Percentiles rank a stretch among this genome's conserved stretches.
phyloP scores from a whole-genome alignment of 2,888 invertebrate genomes.

The Chalcis sispes region DNA sequence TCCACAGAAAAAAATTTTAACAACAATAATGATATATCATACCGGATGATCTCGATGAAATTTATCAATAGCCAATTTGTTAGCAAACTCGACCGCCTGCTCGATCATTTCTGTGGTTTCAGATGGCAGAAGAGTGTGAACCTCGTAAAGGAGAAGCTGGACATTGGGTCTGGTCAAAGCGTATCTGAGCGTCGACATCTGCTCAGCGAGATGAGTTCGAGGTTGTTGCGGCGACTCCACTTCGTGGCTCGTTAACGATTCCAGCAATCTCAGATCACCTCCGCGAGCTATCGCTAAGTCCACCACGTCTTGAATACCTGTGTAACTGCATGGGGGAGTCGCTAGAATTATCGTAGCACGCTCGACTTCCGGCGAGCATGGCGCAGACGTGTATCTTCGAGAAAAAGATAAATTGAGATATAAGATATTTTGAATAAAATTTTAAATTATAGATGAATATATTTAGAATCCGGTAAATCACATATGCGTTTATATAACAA shows the following conservation, averaged over 20 bases:
- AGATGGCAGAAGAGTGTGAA: constrained; percentile 85
- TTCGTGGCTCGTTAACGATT: constrained; percentile 76
- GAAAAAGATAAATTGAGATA: neutral
- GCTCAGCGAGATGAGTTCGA: constrained; percentile 82
- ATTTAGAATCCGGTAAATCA: too few species aligned
- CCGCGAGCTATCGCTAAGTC: constrained; percentile 83
- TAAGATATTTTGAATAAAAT: too few species aligned
- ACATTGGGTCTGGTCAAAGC: constrained; percentile 89
- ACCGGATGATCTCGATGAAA: constrained; percentile 78
- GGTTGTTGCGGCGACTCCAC: constrained; percentile 62
- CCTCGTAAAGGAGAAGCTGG: constrained; percentile 88
- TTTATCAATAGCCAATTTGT: constrained; percentile 83
- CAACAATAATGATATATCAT: constrained; percentile 2
- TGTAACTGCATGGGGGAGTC: constrained; percentile 89
- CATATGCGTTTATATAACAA: too few species aligned
- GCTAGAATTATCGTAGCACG: constrained; percentile 83
- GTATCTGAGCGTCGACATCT: constrained; percentile 84
- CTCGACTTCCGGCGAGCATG: constrained; percentile 75
- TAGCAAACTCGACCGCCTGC: constrained; percentile 83
- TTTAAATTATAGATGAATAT: too few species aligned
- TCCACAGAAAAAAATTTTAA: too few species aligned
- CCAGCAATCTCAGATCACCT: constrained; percentile 86
- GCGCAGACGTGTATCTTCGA: constrained; percentile 56
- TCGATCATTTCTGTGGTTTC: constrained; percentile 87
- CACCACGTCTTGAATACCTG: constrained; percentile 87